These are phyloP conservation scores for Mesitornis unicolor DNA, from an alignment of 2,113 vertebrate species.

Conservation along the genomic window DNA sequence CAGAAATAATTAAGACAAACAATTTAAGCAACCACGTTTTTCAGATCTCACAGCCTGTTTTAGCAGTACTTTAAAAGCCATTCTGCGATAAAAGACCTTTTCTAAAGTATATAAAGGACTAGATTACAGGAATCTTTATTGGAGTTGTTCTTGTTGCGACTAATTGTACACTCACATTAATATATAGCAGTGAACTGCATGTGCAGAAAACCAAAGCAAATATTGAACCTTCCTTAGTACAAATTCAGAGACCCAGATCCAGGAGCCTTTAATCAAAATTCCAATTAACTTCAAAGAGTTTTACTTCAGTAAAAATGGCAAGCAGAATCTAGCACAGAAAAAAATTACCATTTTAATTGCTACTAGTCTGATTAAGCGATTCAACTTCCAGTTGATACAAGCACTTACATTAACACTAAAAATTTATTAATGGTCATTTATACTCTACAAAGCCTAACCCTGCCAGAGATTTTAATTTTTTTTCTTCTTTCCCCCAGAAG, in stretches of 20 bases:
- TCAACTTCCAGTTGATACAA: conserved; percentile 24
- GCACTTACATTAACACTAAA: conserved; percentile 27
- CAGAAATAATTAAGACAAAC: conserved; percentile 39
- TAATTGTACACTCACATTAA: neutral
- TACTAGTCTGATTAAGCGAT: neutral
- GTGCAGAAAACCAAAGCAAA: conserved; percentile 54
- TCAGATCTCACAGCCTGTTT: conserved; percentile 14
- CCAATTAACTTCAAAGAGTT: conserved; percentile 62
- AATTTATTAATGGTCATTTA: conserved; percentile 21
- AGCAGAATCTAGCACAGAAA: neutral
- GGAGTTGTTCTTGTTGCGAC: neutral
- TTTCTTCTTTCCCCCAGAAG: neutral
- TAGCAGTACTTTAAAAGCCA: conserved; percentile 9
- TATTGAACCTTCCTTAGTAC: conserved; percentile 49
- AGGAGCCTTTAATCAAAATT: conserved; percentile 57
- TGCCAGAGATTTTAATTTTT: neutral
- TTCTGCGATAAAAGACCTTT: conserved; percentile 18
- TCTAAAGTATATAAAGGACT: conserved; percentile 17
- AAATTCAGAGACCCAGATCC: conserved; percentile 36
- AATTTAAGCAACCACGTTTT: neutral
- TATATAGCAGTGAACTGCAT: neutral
- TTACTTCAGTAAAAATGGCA: conserved; percentile 22
- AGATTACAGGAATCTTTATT: conserved; percentile 43
- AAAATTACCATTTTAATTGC: conserved; percentile 64
- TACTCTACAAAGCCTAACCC: conserved; percentile 16